Evolutionary conservation across 2,888 invertebrate species (phyloP).

Genomic region (Cinara cedri): DNA sequence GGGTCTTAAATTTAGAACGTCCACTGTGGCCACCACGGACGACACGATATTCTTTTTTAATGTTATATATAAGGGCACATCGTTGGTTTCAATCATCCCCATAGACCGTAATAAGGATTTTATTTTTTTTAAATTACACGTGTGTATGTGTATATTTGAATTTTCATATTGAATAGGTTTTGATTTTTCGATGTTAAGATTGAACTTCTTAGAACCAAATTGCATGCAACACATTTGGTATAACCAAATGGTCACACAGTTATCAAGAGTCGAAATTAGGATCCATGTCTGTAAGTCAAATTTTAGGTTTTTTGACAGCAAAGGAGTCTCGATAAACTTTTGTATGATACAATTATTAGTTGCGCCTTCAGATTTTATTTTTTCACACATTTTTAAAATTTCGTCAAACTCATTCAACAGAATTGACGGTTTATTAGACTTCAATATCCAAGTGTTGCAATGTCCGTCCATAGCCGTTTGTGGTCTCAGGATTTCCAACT

Average conservation of each 20-base stretch:
- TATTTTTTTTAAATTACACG: too few species aligned
- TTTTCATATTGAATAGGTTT: too few species aligned
- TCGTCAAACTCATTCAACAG: not conserved
- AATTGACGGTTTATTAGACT: not conserved
- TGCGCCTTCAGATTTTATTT: too few species aligned
- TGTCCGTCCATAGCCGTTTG: slow-evolving; percentile 25
- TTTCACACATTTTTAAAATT: too few species aligned
- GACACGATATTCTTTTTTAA: too few species aligned
- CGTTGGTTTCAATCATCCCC: too few species aligned
- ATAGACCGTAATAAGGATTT: too few species aligned
- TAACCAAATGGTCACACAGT: slow-evolving; percentile 8
- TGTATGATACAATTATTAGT: not conserved
- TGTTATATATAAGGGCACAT: too few species aligned
- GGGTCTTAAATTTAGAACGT: too few species aligned
- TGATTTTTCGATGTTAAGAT: too few species aligned
- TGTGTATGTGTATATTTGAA: too few species aligned
- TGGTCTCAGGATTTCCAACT: not conserved
- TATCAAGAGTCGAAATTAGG: slow-evolving; percentile 6
- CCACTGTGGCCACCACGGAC: too few species aligned
- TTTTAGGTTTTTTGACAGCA: not conserved
- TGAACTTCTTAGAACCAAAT: not conserved
- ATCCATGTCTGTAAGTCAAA: slow-evolving; percentile 11
- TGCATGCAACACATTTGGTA: slow-evolving; percentile 9
- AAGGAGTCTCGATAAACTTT: slow-evolving; percentile 35
- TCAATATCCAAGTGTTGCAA: slow-evolving; percentile 26